Base-by-base conservation (phyloP, 2,113 vertebrate species). In the Rhynchomys soricoides region DNA sequence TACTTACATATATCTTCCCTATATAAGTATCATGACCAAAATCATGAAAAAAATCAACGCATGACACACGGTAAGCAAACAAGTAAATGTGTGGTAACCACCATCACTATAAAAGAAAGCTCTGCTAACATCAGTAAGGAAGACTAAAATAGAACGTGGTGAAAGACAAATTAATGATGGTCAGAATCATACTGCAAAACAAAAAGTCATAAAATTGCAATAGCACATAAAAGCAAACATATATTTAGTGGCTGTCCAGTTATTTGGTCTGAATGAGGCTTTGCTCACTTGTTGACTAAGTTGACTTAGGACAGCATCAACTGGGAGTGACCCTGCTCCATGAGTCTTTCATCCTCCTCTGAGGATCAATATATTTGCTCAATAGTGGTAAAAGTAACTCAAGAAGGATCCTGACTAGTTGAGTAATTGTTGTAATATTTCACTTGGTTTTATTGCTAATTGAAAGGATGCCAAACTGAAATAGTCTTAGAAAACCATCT, bases 151-250 rank as follows among this genome's bases (percentile, higher is more conserved):
- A 77, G 68, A 94, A 77, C 37, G 40, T 9, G 52, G 3, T 45
- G 91, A 78, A 19, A 43, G 12, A 81, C 31, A 13, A n/a, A 0
- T 82, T 94, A 57, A 91, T 86, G 86, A 68, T 91, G 10, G 29
- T 86, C 31, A 59, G 59, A 96, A 22, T 77, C 26, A 40, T 52
- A 4, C 37, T 78, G n/a, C 24, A 89, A 86, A 93, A 94, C 43
- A 95, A 79, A 19, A 75, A 75, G n/a, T 19, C 78, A 94, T 29
- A 90, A 68, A 55, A 89, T 83, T 73, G n/a, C 45, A 89, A 62
- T 78, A 59, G 77, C 34, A 93, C 26, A 90, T n/a, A 74, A 66
- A 29, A 77, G 52, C 64, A 91, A 89, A 90, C 64, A 73, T 66
- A 31, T 86, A 85, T 71, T 95, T 86, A 81, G 34, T 37, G 26